Percentiles rank a stretch among this genome's conserved stretches.
phyloP scores from a whole-genome alignment of 2,797 vertebrate species.

The Todus mexicanus region DNA sequence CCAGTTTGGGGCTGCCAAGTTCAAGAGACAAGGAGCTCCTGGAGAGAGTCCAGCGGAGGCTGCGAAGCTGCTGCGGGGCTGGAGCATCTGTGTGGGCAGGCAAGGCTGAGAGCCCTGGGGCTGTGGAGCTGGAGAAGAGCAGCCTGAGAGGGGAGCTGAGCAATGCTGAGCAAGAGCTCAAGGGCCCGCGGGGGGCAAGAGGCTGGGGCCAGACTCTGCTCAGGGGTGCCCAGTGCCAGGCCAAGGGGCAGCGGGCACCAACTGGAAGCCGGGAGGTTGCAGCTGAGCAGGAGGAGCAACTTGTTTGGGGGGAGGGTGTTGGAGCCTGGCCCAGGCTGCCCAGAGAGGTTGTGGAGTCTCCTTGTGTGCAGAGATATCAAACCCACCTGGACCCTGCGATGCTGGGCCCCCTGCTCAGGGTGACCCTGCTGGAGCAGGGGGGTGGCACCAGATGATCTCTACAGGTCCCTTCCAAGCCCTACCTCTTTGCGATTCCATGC shows the following conservation, averaged over 20 bases:
- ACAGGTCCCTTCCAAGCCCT: background rate
- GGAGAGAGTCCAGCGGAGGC: background rate
- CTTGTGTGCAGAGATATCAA: background rate
- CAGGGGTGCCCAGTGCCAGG: background rate
- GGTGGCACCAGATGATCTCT: background rate
- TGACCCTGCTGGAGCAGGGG: background rate
- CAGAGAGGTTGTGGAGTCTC: background rate
- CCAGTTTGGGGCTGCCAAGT: background rate
- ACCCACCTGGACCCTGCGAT: background rate
- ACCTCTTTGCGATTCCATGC: background rate
- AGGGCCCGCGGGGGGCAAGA: too few relatives aligned
- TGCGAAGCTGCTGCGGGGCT: background rate
- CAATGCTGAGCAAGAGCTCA: background rate
- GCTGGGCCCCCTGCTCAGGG: background rate
- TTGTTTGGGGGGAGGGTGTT: background rate
- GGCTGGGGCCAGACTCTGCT: too few relatives aligned
- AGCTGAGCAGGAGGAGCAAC: background rate
- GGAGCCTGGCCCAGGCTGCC: background rate
- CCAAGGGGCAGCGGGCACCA: background rate
- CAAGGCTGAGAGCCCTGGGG: background rate
- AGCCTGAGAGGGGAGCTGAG: background rate
- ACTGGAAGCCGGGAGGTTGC: background rate
- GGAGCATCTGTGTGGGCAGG: background rate
- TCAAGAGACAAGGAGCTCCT: background rate
- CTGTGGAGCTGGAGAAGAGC: background rate